Evolutionary conservation across 1,140 invertebrate genomes (phyloP), one percentile per base, ranked within the genome.

Genomic region (Aricia agestis): DNA sequence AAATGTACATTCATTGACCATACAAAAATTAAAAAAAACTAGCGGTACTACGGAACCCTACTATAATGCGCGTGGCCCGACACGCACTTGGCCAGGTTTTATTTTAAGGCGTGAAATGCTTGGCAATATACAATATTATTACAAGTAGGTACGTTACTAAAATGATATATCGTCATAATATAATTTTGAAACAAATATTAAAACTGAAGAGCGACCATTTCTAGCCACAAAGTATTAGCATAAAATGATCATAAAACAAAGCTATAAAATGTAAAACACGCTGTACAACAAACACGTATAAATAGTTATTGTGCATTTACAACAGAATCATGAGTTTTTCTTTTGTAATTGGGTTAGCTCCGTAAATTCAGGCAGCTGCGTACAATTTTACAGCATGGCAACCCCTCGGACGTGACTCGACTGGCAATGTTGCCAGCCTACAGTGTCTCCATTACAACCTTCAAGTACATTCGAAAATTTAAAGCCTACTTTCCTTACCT

Each of bases 301-400:
- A 63, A 19, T 63, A 63, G 59, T 63, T 63, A 63, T 63, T 72
- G 63, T 70, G 72, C 66, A 73, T 72, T 73, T 17, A 65, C 70
- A 72, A 68, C 71, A 67, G 69, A 73, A 73, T 76, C 69, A 76
- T 74, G 67, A 74, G 42, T 76, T 72, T 71, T 74, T 76, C 71
- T 67, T 42, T 72, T 69, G 42, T 78, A 82, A 86, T 81, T 81
- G 77, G 80, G 77, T 77, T 76, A 74, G 74, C 70, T 74, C 78
- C 74, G 74, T 73, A 75, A 73, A 79, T 76, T 72, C 70, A 78
- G 76, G 72, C 83, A 86, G 80, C 82, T 86, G 85, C 76, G 84
- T 86, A 79, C 80, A 86, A 82, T 84, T 87, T 87, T 83, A 86
- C 79, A 84, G 74, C 78, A 77, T 67, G 72, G 76, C 77, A 76